Conservation (phyloP, 2,888 invertebrate species). For the Coremacera marginata region DNA sequence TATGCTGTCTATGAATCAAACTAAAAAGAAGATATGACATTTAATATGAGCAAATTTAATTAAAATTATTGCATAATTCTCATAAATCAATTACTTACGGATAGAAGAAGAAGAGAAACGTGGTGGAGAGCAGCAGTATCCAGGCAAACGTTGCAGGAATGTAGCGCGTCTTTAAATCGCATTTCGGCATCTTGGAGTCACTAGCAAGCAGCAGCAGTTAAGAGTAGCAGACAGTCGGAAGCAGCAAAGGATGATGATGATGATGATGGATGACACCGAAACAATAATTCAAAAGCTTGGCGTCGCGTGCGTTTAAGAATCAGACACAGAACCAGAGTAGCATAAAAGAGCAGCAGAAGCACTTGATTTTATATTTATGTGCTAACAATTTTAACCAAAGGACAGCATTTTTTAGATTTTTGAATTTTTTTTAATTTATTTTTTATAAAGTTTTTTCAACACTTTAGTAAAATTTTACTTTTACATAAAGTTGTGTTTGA, state of each 20-base stretch:
- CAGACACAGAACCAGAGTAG: not conserved
- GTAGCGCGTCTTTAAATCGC: slow-evolving; percentile 95
- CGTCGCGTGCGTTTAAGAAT: not conserved
- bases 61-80: not conserved
- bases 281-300: not conserved
- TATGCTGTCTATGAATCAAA: too few species aligned
- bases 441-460: slow-evolving; percentile 12
- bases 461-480: not conserved
- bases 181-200: slow-evolving; percentile 83
- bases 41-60: not conserved
- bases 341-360: not conserved
- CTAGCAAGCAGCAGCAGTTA: slow-evolving; percentile 21
- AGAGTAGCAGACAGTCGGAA: slow-evolving; percentile 3
- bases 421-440: slow-evolving; percentile 22
- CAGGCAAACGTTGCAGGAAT: slow-evolving; percentile 99
- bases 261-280: not conserved
- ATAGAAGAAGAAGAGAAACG: slow-evolving; percentile 95
- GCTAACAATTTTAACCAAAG: slow-evolving; percentile 6
- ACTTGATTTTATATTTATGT: not conserved
- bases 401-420: slow-evolving; percentile 37
- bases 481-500: slow-evolving; percentile 12
- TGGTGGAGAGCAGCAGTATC: slow-evolving; percentile 93
- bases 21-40: too few species aligned
- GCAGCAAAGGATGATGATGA: not conserved
- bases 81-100: slow-evolving; percentile 82